Evolutionary conservation across 2,888 invertebrate genomes (phyloP), one percentile per base, ranked within the genome.

Genomic region (Dicyrtoma fusca): DNA sequence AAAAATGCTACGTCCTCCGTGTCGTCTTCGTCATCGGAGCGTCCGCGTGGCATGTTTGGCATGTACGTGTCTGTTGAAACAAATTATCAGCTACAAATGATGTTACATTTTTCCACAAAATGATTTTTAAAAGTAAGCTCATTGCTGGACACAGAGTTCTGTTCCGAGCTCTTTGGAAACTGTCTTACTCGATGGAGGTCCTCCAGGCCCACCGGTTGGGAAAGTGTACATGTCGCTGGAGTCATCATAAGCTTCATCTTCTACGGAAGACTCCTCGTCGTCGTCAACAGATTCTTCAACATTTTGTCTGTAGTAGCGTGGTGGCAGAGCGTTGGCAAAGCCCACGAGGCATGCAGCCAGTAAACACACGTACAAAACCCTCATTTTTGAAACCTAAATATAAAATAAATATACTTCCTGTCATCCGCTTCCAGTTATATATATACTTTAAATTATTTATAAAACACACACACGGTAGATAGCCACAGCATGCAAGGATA

Each of bases 141-240:
- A n/a, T n/a, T n/a, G n/a, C n/a, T n/a, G 13, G 10, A 44, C 45
- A 44, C 13, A 44, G 45, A 17, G 11, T 49, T 49, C 11, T n/a
- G 11, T 49, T 49, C 23, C 4, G 21, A 57, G 57, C 17, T 57
- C 14, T 57, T 21, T n/a, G 19, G n/a, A n/a, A n/a, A n/a, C 4
- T 11, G 2, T 14, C 71, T 64, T 71, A 71, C 71, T 71, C n/a
- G 53, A 25, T 53, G 71, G 71, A 26, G 71, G 71, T 5, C 71
- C 71, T 26, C 71, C 71, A n/a, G 71, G 71, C 42, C 71, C 71
- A 10, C 71, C 71, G 23, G 63, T 71, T 6, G 55, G 55, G 64
- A 71, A 71, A 11, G 63, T 64, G 53, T 51, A 71, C 44, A 71
- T 61, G 34, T 64, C 71, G 21, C 55, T 55, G n/a, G 34, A 47